A percentile compares a stretch with the other conserved stretches of the same genome.
phyloP scores from a whole-genome alignment of 1,140 invertebrate species.

The Drosophila aff. region DNA sequence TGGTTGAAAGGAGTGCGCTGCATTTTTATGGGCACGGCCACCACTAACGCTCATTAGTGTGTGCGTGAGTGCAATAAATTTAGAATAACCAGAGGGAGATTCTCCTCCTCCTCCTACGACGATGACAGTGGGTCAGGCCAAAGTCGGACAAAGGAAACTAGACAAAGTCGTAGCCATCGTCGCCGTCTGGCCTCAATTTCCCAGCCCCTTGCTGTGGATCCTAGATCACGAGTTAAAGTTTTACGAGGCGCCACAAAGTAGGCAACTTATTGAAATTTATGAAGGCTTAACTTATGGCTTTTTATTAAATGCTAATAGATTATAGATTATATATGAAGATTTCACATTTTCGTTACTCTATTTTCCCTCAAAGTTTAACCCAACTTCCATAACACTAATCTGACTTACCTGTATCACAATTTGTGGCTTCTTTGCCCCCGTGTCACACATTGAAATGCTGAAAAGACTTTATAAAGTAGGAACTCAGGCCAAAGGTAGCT shows the following conservation, averaged over 20 bases:
- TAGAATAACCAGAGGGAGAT: conserved; percentile 13
- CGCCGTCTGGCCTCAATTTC: conserved; percentile 37
- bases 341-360: too few relatives aligned
- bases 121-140: conserved; percentile 38
- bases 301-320: neutral
- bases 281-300: neutral
- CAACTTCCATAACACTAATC: neutral
- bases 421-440: neutral
- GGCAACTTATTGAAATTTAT: conserved; percentile 57
- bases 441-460: conserved; percentile 9
- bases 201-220: conserved; percentile 1
- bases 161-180: conserved; percentile 15
- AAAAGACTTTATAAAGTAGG: conserved; percentile 39
- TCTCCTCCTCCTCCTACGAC: neutral
- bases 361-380: too few relatives aligned
- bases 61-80: conserved; percentile 36
- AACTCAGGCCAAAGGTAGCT: neutral
- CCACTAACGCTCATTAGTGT: conserved; percentile 56
- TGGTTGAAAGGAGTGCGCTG: conserved; percentile 12
- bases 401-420: neutral
- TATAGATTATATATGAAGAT: too few relatives aligned
- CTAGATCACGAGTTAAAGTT: conserved; percentile 29
- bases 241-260: conserved; percentile 35
- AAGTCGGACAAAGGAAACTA: conserved; percentile 15
- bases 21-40: conserved; percentile 18